Evolutionary conservation across 2,888 invertebrate genomes (phyloP).

Genomic region (Lamproptera curius): DNA sequence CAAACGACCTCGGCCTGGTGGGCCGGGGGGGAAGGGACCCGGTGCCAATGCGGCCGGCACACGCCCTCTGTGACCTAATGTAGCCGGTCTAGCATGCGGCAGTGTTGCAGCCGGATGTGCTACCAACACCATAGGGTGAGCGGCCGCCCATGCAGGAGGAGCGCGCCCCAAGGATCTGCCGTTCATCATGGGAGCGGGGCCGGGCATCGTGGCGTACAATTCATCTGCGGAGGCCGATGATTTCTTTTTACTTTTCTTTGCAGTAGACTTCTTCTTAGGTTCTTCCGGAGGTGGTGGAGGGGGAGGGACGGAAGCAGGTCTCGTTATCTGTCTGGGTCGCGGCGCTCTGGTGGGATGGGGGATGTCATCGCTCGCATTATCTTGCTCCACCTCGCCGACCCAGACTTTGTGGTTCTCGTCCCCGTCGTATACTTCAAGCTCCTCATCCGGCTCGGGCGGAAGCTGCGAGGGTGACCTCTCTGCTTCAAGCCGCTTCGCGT

Average conservation of each 20-base stretch:
- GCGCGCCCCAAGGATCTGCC: conserved; percentile 66
- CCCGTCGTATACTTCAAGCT: conserved; percentile 91
- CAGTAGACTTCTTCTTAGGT: conserved; percentile 79
- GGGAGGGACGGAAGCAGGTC: conserved; percentile 90
- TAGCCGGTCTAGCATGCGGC: conserved; percentile 65
- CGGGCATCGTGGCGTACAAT: conserved; percentile 77
- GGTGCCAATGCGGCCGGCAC: conserved; percentile 77
- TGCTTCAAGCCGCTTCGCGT: conserved; percentile 89
- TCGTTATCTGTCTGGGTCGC: conserved; percentile 88
- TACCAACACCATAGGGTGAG: conserved; percentile 70
- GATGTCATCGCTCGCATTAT: conserved; percentile 84
- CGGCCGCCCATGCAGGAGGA: conserved; percentile 63
- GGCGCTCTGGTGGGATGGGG: conserved; percentile 81
- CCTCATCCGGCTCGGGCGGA: conserved; percentile 80
- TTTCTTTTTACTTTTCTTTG: conserved; percentile 76
- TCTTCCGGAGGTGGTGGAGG: conserved; percentile 87
- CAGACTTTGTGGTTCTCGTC: conserved; percentile 97
- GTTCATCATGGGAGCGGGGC: conserved; percentile 63
- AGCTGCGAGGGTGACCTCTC: conserved; percentile 69
- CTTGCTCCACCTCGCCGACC: conserved; percentile 89
- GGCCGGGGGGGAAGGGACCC: conserved; percentile 58
- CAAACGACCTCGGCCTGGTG: conserved; percentile 58
- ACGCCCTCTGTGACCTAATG: conserved; percentile 77
- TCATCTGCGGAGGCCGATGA: conserved; percentile 79
- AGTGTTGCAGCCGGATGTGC: conserved; percentile 68